Base-by-base conservation (phyloP, 1,140 invertebrate species). In the Heliconius himera region DNA sequence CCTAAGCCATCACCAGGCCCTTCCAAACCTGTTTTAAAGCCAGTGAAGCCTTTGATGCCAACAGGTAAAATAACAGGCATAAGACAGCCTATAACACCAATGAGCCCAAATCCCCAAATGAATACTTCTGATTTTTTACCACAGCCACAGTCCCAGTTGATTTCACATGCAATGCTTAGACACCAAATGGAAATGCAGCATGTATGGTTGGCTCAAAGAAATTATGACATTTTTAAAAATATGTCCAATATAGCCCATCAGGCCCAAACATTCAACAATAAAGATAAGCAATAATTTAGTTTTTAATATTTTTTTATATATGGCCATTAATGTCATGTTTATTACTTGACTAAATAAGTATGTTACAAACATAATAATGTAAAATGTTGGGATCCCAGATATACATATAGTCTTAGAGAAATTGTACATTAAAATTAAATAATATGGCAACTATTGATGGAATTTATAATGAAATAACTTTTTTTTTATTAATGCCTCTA, bases 151-250 rank as follows among this genome's bases (percentile, higher is more conserved):
- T 66, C 84, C 56, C 91, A 87, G 76, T 54, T 88, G 11, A 83
- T 91, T 49, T 84, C 88, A 41, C 90, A 91, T 36, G 88, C 87
- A 46, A 83, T 92, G 76, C 56, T 92, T 56, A 89, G 91, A 56
- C 92, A 90, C 81, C 91, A 92, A 80, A 91, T 92, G 86, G 90
- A 91, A 83, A 88, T 92, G 81, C 87, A 87, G 76, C 89, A 88
- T 86, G 88, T 87, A 74, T 94, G 91, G 92, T 76, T 92, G 18
- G 89, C 90, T 36, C 90, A 93, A 51, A 87, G 89, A 80, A 89
- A 93, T 33, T 89, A 88, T 86, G 91, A 93, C 82, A 82, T 91
- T 71, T 86, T 89, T 29, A 92, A 92, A 85, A 91, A 87, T 73
- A 91, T 93, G 87, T 86, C 91, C 11, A 93, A 89, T 81, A 89